These are phyloP conservation scores for Catocala nupta DNA, from an alignment of 2,888 invertebrate species.

Conservation along the genomic window DNA sequence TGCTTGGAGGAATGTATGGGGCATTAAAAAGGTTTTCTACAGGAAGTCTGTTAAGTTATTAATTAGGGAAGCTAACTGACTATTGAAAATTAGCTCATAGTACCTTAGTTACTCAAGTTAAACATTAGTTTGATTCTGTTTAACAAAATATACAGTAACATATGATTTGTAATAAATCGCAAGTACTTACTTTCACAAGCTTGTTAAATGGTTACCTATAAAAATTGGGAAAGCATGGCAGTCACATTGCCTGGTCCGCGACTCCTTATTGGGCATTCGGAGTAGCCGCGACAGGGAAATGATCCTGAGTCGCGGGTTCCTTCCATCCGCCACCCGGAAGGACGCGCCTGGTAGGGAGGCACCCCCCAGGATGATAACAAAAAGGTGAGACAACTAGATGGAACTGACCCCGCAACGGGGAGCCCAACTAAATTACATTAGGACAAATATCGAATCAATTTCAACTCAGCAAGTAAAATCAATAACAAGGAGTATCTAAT, in stretches of 20 bases:
- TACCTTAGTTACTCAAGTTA: too few relatives aligned
- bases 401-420: background rate
- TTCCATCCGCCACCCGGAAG: constrained; percentile 88
- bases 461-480: too few relatives aligned
- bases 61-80: too few relatives aligned
- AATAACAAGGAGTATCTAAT: constrained; percentile 20
- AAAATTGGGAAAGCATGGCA: constrained; percentile 61
- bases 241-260: constrained; percentile 85
- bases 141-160: too few relatives aligned
- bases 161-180: background rate
- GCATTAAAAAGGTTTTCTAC: too few relatives aligned
- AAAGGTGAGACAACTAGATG: constrained; percentile 46
- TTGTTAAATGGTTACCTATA: background rate
- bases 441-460: background rate
- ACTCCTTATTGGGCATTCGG: constrained; percentile 87
- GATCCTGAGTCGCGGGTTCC: constrained; percentile 88
- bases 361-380: constrained; percentile 83
- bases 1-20: too few relatives aligned
- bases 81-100: too few relatives aligned
- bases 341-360: constrained; percentile 88
- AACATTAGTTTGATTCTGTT: too few relatives aligned
- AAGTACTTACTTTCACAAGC: background rate
- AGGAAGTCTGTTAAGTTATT: too few relatives aligned
- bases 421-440: constrained; percentile 7
- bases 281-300: constrained; percentile 87